phyloP scores from a whole-genome alignment of 2,888 invertebrate genomes.

The Keiferia lycopersicella region DNA sequence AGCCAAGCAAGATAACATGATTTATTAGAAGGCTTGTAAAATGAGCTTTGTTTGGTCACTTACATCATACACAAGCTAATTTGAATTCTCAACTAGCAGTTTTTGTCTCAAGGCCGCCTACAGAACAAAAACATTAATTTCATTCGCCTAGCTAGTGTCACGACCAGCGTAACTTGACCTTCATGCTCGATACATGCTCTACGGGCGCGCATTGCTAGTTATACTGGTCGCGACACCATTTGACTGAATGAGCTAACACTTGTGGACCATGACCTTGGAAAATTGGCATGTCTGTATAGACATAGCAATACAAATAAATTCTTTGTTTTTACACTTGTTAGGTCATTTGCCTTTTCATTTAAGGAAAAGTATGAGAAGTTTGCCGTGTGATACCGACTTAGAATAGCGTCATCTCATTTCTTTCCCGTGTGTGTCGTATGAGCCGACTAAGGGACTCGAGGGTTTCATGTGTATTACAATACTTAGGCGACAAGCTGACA shows the following conservation, averaged over 20 bases:
- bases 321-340: background rate
- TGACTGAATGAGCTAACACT: too few relatives aligned
- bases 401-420: too few relatives aligned
- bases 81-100: background rate
- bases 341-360: slow-evolving; percentile 1
- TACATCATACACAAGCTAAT: background rate
- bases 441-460: too few relatives aligned
- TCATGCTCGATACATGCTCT: too few relatives aligned
- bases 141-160: too few relatives aligned
- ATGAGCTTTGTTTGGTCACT: background rate
- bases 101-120: background rate
- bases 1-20: background rate
- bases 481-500: too few relatives aligned
- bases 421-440: too few relatives aligned
- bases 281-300: background rate
- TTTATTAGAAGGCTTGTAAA: background rate
- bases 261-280: background rate
- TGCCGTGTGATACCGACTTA: too few relatives aligned
- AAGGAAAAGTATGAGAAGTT: background rate
- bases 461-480: too few relatives aligned
- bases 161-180: too few relatives aligned
- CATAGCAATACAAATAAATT: background rate
- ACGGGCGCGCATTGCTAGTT: too few relatives aligned
- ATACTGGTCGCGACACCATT: too few relatives aligned
- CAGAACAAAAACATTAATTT: background rate